A percentile compares a stretch with the other conserved stretches of the same genome.
phyloP scores from a whole-genome alignment of 2,888 invertebrate species.

The Pseudanteris insignis region DNA sequence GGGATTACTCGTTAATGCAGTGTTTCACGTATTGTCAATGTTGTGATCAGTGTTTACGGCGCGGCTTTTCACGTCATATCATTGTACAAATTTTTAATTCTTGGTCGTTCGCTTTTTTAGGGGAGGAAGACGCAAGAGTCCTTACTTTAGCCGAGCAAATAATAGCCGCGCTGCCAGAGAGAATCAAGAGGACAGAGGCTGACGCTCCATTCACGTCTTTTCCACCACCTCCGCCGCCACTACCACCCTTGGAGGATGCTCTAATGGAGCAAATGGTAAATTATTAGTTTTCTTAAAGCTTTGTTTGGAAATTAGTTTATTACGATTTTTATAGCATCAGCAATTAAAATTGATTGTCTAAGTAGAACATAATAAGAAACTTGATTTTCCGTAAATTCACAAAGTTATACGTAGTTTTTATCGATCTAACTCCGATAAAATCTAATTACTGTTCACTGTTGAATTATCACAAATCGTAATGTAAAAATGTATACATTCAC shows the following conservation, averaged over 20 bases:
- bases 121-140: constrained; percentile 92
- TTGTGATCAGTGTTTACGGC: constrained; percentile 52
- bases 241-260: constrained; percentile 62
- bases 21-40: constrained; percentile 49
- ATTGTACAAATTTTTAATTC: constrained; percentile 57
- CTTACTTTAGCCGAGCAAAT: constrained; percentile 96
- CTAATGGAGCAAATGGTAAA: constrained; percentile 67
- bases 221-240: constrained; percentile 59
- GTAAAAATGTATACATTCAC: no score
- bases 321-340: no score
- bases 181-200: constrained; percentile 80
- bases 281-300: background rate
- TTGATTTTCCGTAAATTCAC: no score
- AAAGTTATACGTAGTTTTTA: no score
- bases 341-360: no score
- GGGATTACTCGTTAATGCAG: constrained; percentile 9
- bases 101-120: constrained; percentile 69
- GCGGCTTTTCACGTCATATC: constrained; percentile 46
- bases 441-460: no score
- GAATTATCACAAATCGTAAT: no score
- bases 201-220: constrained; percentile 66
- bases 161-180: constrained; percentile 96
- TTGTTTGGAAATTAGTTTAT: no score
- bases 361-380: no score
- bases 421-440: no score